phyloP scores from a whole-genome alignment of 64 coral and sea anemone species.

The Acropora yongei region DNA sequence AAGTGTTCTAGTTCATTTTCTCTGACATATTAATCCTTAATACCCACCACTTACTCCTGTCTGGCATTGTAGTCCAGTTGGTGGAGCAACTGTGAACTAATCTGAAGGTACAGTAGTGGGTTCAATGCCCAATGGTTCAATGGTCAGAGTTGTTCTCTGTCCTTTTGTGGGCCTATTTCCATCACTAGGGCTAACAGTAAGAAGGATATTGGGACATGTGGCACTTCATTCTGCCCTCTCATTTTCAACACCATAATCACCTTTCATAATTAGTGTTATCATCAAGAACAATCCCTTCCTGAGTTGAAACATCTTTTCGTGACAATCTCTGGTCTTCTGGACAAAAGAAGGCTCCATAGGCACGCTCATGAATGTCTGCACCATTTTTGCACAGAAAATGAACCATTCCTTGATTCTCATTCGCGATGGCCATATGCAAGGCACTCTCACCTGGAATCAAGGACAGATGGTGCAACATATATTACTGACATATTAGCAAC shows the following conservation, averaged over 20 bases:
- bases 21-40: too few species aligned
- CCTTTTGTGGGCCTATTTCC: too few species aligned
- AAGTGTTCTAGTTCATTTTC: too few species aligned
- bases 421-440: conserved; percentile 92
- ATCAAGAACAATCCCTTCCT: conserved; percentile 62
- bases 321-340: conserved; percentile 82
- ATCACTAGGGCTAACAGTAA: too few species aligned
- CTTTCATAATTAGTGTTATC: conserved; percentile 85
- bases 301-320: conserved; percentile 44
- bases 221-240: too few species aligned
- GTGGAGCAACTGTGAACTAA: too few species aligned
- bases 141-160: too few species aligned
- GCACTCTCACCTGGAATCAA: conserved; percentile 72
- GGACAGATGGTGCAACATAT: not conserved
- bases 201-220: too few species aligned
- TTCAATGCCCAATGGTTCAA: too few species aligned
- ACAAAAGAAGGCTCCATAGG: conserved; percentile 89
- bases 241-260: not conserved
- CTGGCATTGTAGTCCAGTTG: too few species aligned
- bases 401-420: conserved; percentile 84
- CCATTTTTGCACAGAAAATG: conserved; percentile 83
- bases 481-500: not conserved
- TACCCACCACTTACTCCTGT: too few species aligned
- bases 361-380: conserved; percentile 85
- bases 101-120: too few species aligned